Evolutionary conservation across 2,797 vertebrate species (phyloP), one percentile per base, ranked within the genome.

Genomic region (Scomberomorus guttatus): DNA sequence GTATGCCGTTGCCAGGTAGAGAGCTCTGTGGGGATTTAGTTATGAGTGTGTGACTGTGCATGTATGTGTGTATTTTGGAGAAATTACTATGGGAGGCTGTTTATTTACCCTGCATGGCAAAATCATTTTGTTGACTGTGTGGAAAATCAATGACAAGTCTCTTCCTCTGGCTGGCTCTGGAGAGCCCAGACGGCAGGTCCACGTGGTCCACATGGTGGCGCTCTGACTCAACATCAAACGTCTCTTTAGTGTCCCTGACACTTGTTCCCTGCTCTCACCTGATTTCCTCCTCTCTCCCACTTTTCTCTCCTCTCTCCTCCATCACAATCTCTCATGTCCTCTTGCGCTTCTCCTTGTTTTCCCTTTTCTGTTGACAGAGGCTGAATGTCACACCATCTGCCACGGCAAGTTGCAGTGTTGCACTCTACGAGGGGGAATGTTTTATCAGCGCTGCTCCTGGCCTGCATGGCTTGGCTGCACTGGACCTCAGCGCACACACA

Each of bases 351-450:
- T 74, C 70, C 86, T 69, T 82, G 62, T 87, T 85, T 75, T 67
- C 76, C 61, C 75, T 80, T 67, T 67, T 77, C 59, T 87, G 92
- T 91, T 91, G 91, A 93, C 92, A 91, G 91, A 80, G 74, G 86
- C 88, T 90, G 85, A 92, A 90, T 92, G 92, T 92, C 93, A 91
- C 91, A 89, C 92, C 93, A 93, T 94, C 93, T 93, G 93, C 87
- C 80, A 20, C 75, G 87, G 87, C 91, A 84, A 89, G 93, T 89
- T 72, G 63, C 85, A 70, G 69, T 39, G 90, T 75, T 13, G 54
- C 71, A 84, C 72, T 75, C 66, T 60, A 51, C 60, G 55, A 79
- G 46, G 37, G 77, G 72, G 74, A 79, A 73, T 62, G 80, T 85
- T 87, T 87, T 77, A 92, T 91, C 86, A 86, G 82, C 2, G 42